phyloP scores from a whole-genome alignment of 2,888 invertebrate genomes.

The Latheticus oryzae region DNA sequence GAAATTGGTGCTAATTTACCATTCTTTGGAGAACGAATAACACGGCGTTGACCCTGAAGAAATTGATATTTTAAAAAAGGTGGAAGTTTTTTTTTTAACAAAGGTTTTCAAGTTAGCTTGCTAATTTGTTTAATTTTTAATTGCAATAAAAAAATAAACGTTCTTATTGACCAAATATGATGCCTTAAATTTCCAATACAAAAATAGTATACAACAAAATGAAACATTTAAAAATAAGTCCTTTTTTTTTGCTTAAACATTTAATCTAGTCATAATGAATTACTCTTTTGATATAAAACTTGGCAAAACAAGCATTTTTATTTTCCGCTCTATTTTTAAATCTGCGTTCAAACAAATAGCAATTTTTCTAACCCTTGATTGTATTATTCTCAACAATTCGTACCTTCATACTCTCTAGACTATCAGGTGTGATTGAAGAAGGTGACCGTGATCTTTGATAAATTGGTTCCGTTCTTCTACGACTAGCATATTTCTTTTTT shows the following conservation, averaged over 20 bases:
- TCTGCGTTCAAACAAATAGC: no score
- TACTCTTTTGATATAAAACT: background rate
- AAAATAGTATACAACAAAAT: background rate
- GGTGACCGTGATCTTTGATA: slow-evolving; percentile 53
- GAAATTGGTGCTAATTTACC: slow-evolving; percentile 34
- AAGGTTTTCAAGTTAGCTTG: no score
- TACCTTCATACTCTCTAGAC: slow-evolving; percentile 56
- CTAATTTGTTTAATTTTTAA: no score
- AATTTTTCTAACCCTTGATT: background rate
- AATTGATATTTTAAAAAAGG: no score
- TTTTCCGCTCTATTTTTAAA: slow-evolving; percentile 3
- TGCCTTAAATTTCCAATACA: no score
- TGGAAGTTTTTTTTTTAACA: slow-evolving; percentile 2
- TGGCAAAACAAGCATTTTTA: slow-evolving; percentile 1
- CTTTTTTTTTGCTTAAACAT: no score
- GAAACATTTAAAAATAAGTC: no score
- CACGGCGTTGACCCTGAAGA: slow-evolving; percentile 41
- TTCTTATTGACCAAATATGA: no score
- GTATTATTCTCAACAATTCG: slow-evolving; percentile 4
- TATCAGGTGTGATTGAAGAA: slow-evolving; percentile 60
- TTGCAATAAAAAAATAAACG: no score
- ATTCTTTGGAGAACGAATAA: slow-evolving; percentile 54
- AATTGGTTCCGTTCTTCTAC: slow-evolving; percentile 57
- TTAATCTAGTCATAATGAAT: no score
- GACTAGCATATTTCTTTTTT: slow-evolving; percentile 42